Percentiles rank a stretch among this genome's conserved stretches.
Evolutionary conservation across 2,113 vertebrate species (phyloP).

Genomic region (Anoplopoma fimbria): DNA sequence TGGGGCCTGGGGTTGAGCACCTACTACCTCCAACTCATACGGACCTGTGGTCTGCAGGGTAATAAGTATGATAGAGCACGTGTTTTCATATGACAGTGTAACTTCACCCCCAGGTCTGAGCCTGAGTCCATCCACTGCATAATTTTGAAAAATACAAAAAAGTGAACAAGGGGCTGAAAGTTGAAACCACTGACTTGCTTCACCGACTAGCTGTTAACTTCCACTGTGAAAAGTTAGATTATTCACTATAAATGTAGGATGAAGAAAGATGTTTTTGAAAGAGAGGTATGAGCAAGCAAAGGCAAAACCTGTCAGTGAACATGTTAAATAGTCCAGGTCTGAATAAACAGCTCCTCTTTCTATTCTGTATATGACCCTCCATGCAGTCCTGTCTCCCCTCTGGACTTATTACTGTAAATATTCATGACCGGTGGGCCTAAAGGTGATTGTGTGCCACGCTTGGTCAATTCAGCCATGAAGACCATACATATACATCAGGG

Average conservation of each 20-base stretch:
- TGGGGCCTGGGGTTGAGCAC: not conserved
- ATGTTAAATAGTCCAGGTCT: slow-evolving; percentile 1
- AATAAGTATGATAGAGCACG: not conserved
- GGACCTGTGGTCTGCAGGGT: not conserved
- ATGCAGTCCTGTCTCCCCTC: not conserved
- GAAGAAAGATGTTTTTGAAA: not conserved
- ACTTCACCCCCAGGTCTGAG: not conserved
- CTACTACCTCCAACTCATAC: not conserved
- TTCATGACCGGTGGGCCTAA: slow-evolving; percentile 21
- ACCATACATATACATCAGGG: slow-evolving; percentile 42
- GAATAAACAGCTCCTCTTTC: slow-evolving; percentile 25
- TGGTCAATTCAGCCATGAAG: slow-evolving; percentile 11
- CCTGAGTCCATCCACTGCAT: too few species aligned
- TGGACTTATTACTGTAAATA: slow-evolving; percentile 48
- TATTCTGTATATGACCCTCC: not conserved
- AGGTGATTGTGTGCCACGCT: slow-evolving; percentile 34
- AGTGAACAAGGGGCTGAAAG: not conserved
- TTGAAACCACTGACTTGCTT: not conserved
- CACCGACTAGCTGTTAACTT: not conserved
- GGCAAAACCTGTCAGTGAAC: not conserved
- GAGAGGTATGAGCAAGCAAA: not conserved
- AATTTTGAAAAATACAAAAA: too few species aligned
- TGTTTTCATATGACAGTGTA: not conserved
- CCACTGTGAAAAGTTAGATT: not conserved
- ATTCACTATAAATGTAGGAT: not conserved